Percentiles rank a stretch among this genome's conserved stretches.
phyloP scores from a whole-genome alignment of 1,140 invertebrate species.

The Chironomus striatipennis region DNA sequence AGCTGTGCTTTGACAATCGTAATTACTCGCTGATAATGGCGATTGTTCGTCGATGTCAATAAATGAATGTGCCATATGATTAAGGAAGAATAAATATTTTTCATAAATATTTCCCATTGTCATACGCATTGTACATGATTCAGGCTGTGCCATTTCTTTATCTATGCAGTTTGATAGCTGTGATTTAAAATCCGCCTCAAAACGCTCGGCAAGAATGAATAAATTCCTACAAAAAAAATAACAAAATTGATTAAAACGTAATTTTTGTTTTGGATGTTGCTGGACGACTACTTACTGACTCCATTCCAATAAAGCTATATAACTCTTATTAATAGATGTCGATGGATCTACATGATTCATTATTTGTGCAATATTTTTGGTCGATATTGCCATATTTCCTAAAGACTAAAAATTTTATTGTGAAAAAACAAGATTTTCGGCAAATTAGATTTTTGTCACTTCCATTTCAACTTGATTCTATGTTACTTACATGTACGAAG shows the following conservation, averaged over 20 bases:
- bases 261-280: neutral
- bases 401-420: neutral
- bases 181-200: neutral
- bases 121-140: neutral
- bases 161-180: neutral
- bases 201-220: neutral
- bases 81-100: conserved; percentile 3
- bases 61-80: conserved; percentile 4
- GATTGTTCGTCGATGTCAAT: neutral
- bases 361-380: neutral
- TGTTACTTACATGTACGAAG: neutral
- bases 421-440: neutral
- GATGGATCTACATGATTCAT: neutral
- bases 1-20: neutral
- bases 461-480: neutral
- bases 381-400: neutral
- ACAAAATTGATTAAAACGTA: neutral
- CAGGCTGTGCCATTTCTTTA: conserved; percentile 6
- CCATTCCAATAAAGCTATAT: neutral
- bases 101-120: conserved; percentile 19
- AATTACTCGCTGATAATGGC: neutral
- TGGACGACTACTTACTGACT: neutral
- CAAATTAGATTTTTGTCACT: neutral
- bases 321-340: neutral
- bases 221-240: neutral